Percentiles rank a stretch among this genome's conserved stretches.
phyloP scores from a whole-genome alignment of 2,888 invertebrate species.

The Aphidius colemani region DNA sequence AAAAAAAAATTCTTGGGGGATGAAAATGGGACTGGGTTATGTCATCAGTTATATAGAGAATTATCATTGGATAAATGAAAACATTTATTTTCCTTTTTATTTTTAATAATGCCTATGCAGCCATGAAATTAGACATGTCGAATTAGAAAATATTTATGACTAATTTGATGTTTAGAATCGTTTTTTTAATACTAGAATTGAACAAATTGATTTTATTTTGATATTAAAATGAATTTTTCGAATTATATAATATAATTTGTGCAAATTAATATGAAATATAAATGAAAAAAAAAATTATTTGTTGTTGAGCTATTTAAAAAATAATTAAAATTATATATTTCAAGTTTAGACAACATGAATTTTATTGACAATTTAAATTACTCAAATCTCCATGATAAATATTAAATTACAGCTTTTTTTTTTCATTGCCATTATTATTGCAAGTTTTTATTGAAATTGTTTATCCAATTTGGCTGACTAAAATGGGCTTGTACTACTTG shows the following conservation, averaged over 20 bases:
- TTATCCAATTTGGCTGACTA: not conserved
- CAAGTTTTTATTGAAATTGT: no score
- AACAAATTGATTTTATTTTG: not conserved
- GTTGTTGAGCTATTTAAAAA: not conserved
- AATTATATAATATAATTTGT: no score
- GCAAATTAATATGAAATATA: no score
- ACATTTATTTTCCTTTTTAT: constrained; percentile 12
- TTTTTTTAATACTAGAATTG: not conserved
- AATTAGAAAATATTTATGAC: no score
- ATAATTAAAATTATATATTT: no score
- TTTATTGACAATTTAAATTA: no score
- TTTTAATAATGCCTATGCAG: not conserved
- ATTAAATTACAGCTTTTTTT: no score
- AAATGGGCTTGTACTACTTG: not conserved
- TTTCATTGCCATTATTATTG: no score
- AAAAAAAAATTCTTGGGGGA: constrained; percentile 12
- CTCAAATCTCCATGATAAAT: no score
- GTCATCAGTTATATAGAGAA: constrained; percentile 10
- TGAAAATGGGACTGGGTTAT: constrained; percentile 17
- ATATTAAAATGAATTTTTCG: not conserved
- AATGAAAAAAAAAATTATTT: not conserved
- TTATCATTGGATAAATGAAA: not conserved
- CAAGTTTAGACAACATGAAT: not conserved
- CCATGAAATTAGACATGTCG: no score
- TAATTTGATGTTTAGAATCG: no score